Conservation (phyloP, 1,140 invertebrate species). For the Temnothorax curvispinosus region DNA sequence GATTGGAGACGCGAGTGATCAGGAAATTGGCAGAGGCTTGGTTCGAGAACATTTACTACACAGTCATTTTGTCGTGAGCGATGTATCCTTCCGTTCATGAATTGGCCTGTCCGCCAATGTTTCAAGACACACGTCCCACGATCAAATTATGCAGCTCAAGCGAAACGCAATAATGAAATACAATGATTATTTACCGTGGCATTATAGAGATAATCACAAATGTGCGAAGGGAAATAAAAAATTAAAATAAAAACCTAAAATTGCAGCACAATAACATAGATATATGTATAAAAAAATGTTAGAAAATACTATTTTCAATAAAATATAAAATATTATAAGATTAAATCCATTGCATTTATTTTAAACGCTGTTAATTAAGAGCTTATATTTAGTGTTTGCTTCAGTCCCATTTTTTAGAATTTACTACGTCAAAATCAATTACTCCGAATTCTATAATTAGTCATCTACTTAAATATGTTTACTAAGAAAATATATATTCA, state of each 20-base stretch:
- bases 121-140: not conserved
- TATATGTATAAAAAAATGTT: not conserved
- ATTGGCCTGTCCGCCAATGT: constrained; percentile 15
- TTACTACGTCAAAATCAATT: not conserved
- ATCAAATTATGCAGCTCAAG: constrained; percentile 13
- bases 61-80: constrained; percentile 44
- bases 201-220: not conserved
- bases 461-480: not conserved
- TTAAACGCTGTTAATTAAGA: not conserved
- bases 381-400: not conserved
- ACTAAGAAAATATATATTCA: not conserved
- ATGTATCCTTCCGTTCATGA: constrained; percentile 47
- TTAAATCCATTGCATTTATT: not conserved
- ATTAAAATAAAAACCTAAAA: not conserved
- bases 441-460: constrained; percentile 21
- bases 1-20: constrained; percentile 62
- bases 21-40: constrained; percentile 53
- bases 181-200: not conserved
- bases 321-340: not conserved
- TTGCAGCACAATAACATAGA: not conserved
- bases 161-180: not conserved
- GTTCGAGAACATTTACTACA: constrained; percentile 24
- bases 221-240: not conserved
- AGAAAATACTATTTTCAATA: not conserved
- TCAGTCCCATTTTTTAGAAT: not conserved